Percentiles rank a stretch among this genome's conserved stretches.
These are phyloP conservation scores for Tipula lateralis DNA, from an alignment of 2,888 invertebrate genomes.

Conservation along the genomic window DNA sequence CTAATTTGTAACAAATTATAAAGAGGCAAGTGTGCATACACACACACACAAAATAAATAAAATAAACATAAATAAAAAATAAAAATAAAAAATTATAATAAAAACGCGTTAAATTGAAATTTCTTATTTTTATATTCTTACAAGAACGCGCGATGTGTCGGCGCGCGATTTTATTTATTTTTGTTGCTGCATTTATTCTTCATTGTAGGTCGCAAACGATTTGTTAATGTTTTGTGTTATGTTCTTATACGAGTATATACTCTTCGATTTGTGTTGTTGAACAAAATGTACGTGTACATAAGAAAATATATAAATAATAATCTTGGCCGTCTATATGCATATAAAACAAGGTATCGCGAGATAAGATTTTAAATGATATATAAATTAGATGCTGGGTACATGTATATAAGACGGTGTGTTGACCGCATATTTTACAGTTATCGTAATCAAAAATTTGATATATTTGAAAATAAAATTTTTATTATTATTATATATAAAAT, in stretches of 20 bases:
- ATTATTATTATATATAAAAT: not conserved
- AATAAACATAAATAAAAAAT: not conserved
- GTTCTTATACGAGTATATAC: not conserved
- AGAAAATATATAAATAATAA: not conserved
- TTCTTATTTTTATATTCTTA: not conserved
- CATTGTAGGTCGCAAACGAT: conserved; percentile 19
- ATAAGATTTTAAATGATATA: not conserved
- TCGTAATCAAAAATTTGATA: not conserved
- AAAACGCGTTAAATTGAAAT: conserved; percentile 8
- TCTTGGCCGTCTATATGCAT: too few relatives aligned
- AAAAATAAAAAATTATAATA: not conserved
- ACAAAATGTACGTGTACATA: too few relatives aligned
- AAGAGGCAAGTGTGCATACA: too few relatives aligned
- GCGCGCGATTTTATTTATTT: not conserved
- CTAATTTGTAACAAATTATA: not conserved
- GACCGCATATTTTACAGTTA: not conserved
- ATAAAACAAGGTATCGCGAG: not conserved
- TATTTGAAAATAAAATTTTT: not conserved
- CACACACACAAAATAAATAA: conserved; percentile 15
- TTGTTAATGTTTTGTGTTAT: conserved; percentile 20
- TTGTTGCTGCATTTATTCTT: conserved; percentile 19
- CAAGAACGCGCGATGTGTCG: conserved; percentile 3
- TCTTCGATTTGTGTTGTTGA: not conserved
- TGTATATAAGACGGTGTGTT: not conserved
- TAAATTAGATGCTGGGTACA: not conserved